Conservation (phyloP, 2,797 vertebrate species). For the Lophura swinhoii region DNA sequence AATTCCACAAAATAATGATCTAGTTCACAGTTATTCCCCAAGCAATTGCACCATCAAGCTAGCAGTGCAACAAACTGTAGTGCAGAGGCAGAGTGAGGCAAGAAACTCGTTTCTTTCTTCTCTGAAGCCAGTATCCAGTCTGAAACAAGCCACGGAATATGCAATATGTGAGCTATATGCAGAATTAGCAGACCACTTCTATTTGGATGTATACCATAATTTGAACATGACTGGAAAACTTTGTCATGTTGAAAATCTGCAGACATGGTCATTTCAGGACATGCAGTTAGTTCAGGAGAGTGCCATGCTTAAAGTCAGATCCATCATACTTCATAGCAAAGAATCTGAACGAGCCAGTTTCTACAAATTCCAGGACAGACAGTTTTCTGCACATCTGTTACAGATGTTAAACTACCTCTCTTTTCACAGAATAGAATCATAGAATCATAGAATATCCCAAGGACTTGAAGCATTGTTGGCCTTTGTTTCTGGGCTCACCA, state of each 20-base stretch:
- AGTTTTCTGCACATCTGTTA: background rate
- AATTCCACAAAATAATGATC: background rate
- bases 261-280: background rate
- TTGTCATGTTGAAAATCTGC: background rate
- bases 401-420: background rate
- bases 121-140: background rate
- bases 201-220: background rate
- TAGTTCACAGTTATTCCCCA: background rate
- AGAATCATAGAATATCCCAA: no score
- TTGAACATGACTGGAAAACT: background rate
- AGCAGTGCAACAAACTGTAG: background rate
- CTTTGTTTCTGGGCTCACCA: no score
- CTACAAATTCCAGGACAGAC: background rate
- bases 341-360: background rate
- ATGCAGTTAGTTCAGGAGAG: background rate
- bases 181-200: background rate
- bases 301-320: background rate
- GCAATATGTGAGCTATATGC: background rate
- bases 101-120: background rate
- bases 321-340: background rate
- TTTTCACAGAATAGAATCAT: no score
- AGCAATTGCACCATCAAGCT: background rate
- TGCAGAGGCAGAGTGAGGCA: background rate
- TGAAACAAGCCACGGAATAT: background rate
- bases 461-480: no score